phyloP scores from a whole-genome alignment of 2,113 vertebrate genomes.

The Trachemys scripta region DNA sequence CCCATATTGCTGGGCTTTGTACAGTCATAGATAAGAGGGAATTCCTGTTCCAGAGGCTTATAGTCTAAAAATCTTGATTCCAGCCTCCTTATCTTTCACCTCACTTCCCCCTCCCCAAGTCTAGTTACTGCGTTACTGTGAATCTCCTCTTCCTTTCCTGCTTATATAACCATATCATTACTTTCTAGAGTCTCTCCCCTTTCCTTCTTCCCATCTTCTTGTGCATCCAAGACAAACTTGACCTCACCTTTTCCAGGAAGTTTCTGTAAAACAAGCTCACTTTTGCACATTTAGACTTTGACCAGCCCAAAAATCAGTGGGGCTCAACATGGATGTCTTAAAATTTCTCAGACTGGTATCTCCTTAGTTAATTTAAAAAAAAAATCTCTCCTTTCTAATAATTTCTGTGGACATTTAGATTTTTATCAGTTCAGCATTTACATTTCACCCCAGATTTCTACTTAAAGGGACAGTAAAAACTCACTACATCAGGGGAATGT shows the following conservation, averaged over 20 bases:
- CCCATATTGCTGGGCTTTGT: not conserved
- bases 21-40: not conserved
- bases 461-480: not conserved
- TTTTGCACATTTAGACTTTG: not conserved
- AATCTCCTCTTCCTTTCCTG: not conserved
- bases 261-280: not conserved
- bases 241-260: not conserved
- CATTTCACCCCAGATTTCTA: not conserved
- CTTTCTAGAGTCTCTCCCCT: not conserved
- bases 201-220: not conserved
- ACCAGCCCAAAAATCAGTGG: not conserved
- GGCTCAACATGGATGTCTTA: not conserved
- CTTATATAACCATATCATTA: not conserved
- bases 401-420: not conserved
- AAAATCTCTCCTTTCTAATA: not conserved
- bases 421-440: not conserved
- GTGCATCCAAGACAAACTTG: not conserved
- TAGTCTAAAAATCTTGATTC: not conserved
- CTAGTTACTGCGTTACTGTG: not conserved
- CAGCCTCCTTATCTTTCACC: not conserved
- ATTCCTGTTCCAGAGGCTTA: not conserved
- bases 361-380: not conserved
- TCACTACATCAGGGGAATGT: not conserved
- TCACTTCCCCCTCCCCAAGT: not conserved
- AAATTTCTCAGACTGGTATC: not conserved